Conservation (phyloP, 2,888 invertebrate species). For the Linyphia triangularis region DNA sequence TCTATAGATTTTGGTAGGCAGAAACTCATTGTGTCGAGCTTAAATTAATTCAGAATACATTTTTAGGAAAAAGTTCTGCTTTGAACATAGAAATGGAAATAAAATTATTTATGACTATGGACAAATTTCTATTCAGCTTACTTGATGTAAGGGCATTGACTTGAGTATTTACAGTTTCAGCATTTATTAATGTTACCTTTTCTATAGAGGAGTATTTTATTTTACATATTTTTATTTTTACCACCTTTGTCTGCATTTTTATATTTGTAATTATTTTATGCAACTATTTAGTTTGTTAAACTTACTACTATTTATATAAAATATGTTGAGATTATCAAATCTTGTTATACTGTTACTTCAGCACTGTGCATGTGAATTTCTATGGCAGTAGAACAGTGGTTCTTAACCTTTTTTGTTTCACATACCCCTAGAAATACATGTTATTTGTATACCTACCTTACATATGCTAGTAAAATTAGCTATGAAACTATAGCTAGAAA, state of each 20-base stretch:
- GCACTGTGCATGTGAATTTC: neutral
- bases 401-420: constrained; percentile 22
- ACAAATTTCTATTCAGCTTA: constrained; percentile 15
- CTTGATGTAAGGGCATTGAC: constrained; percentile 32
- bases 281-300: constrained; percentile 22
- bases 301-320: constrained; percentile 13
- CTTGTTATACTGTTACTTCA: neutral
- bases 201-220: constrained; percentile 45
- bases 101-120: neutral
- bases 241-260: constrained; percentile 35
- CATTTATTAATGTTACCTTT: constrained; percentile 44
- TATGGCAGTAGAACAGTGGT: neutral
- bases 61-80: neutral
- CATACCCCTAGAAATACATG: neutral
- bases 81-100: constrained; percentile 20
- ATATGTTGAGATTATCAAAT: constrained; percentile 16
- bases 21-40: constrained; percentile 38
- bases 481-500: no score
- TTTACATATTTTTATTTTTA: constrained; percentile 36
- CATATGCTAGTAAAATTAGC: no score
- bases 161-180: constrained; percentile 56
- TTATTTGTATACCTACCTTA: neutral
- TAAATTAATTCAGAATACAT: constrained; percentile 26
- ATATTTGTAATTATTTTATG: constrained; percentile 50
- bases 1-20: neutral